phyloP scores from a whole-genome alignment of 2,797 vertebrate genomes.

The Calcarius lapponicus region DNA sequence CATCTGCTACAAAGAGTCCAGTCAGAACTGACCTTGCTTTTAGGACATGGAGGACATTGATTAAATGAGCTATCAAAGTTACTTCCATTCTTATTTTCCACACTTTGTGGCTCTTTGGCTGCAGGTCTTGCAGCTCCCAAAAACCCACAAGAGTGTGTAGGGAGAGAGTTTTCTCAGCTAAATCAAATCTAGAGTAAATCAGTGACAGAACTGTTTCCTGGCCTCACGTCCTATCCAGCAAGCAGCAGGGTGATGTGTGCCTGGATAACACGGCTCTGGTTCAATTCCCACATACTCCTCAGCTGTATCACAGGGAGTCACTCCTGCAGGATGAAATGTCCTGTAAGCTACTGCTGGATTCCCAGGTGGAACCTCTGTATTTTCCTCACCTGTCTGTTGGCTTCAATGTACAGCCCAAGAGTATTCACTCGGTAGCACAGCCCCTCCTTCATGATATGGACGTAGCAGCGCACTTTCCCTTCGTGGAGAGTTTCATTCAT shows the following conservation, averaged over 20 bases:
- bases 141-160: not conserved
- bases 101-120: not conserved
- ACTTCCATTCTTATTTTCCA: not conserved
- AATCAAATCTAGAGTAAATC: not conserved
- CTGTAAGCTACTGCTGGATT: not conserved
- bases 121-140: not conserved
- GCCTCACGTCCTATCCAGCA: not conserved
- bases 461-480: conserved; percentile 90
- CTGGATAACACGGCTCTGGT: not conserved
- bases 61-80: not conserved
- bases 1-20: not conserved
- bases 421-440: conserved; percentile 94
- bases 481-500: conserved; percentile 89
- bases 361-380: not conserved
- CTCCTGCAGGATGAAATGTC: not conserved
- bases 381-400: conserved; percentile 90
- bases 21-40: not conserved
- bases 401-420: conserved; percentile 92
- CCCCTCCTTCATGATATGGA: conserved; percentile 93
- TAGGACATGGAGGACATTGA: not conserved
- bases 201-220: not conserved
- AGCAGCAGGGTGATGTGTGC: not conserved
- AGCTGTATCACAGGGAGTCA: not conserved
- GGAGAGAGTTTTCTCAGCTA: not conserved
- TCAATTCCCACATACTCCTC: conserved; percentile 11